Evolutionary conservation across 2,797 vertebrate genomes (phyloP).

Genomic region (Acanthurus tractus): DNA sequence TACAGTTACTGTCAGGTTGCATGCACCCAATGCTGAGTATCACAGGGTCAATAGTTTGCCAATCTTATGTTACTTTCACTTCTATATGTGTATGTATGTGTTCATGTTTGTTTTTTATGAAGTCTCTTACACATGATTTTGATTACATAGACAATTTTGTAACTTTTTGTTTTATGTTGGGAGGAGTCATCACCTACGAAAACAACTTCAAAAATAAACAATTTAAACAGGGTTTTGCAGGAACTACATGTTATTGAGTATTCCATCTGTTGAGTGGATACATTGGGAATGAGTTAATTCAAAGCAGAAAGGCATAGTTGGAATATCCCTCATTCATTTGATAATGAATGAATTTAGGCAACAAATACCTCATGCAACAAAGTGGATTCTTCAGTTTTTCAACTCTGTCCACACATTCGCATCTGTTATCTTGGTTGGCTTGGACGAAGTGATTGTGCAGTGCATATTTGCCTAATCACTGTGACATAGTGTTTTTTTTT

Average conservation of each 20-base stretch:
- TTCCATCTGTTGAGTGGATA: slow-evolving; percentile 31
- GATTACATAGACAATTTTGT: slow-evolving; percentile 88
- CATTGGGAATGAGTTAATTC: slow-evolving; percentile 1
- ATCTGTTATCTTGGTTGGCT: neutral
- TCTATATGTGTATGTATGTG: slow-evolving; percentile 84
- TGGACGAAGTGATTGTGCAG: neutral
- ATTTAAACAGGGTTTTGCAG: slow-evolving; percentile 84
- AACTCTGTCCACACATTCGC: neutral
- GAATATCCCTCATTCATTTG: neutral
- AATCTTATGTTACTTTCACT: slow-evolving; percentile 88
- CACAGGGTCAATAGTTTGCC: slow-evolving; percentile 88
- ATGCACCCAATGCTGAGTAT: slow-evolving; percentile 86
- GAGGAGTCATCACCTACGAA: slow-evolving; percentile 84
- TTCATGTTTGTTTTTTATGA: slow-evolving; percentile 87
- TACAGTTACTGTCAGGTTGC: slow-evolving; percentile 87
- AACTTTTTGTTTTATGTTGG: slow-evolving; percentile 87
- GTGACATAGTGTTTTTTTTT: neutral
- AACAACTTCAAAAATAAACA: slow-evolving; percentile 87
- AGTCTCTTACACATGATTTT: slow-evolving; percentile 88
- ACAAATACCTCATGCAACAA: neutral
- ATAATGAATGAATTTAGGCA: neutral
- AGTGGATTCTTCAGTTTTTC: neutral
- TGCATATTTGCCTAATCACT: neutral
- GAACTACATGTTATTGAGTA: slow-evolving; percentile 76
- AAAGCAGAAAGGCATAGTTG: neutral